Base-by-base conservation (phyloP, 2,888 invertebrate species). In the Sisyra nigra region DNA sequence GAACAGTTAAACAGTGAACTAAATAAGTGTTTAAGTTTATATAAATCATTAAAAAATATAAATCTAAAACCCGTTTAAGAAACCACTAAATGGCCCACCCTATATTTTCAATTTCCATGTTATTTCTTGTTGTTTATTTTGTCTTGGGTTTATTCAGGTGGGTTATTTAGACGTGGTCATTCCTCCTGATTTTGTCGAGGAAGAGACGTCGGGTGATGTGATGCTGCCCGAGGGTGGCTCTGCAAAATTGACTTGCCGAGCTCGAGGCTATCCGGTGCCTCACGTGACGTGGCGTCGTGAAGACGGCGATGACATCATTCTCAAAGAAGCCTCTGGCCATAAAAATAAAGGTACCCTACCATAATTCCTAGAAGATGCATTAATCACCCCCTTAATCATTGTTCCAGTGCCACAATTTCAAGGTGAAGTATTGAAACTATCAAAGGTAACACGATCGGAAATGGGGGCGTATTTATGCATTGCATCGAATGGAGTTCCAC, bases 401-500 rank as follows among this genome's bases (percentile, higher is more conserved):
- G 47, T 64, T 66, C 45, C 70, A 82, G 80, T 75, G 45, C 65
- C 73, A 44, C 70, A 76, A 44, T 80, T 71, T 59, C 77, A 81
- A 55, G 85, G 86, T 46, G 84, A 84, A 59, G 72, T 78, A 45
- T 65, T 91, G 53, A 76, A 74, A 48, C 67, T 89, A 49, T 69
- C 72, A 51, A 88, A 86, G 66, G 80, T 89, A 60, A 80, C 84
- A 45, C 74, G 89, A 47, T 80, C 82, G 36, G 88, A 89, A 60
- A 89, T 89, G 88, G 88, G 89, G 11, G 80, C 84, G 48, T 91
- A 89, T 65, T 71, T 88, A 53, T 89, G 89, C 66, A 88, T 89
- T 52, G 89, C 89, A 35, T 80, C 82, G 53, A 91, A 91, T 55
- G 83, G 85, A 19, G 80, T 89, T 38, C 88, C 88, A 34, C 89